Conservation (phyloP, 2,113 vertebrate species). For the Nannobrachium achirus region DNA sequence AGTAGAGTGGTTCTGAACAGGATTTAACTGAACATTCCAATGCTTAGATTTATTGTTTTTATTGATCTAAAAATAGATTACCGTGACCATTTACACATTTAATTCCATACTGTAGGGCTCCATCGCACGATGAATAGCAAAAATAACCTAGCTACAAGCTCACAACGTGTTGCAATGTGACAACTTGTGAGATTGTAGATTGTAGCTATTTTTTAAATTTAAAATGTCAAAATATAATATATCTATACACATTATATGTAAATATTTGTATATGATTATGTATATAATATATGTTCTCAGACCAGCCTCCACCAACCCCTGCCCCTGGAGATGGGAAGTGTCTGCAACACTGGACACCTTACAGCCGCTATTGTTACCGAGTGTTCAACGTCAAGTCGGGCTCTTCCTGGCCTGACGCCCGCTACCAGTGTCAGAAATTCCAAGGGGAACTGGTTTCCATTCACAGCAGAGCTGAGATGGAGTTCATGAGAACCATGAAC, state of each 20-base stretch:
- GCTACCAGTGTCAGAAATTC: conserved; percentile 58
- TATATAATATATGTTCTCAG: conserved; percentile 45
- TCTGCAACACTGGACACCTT: conserved; percentile 27
- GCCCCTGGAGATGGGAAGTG: conserved; percentile 74
- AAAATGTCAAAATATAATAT: too few relatives aligned
- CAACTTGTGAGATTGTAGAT: too few relatives aligned
- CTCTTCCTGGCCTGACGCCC: conserved; percentile 73
- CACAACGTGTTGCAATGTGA: too few relatives aligned
- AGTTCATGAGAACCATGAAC: conserved; percentile 74
- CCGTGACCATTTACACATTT: neutral
- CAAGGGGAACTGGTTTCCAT: conserved; percentile 68
- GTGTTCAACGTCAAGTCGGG: conserved; percentile 60
- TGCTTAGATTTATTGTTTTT: neutral
- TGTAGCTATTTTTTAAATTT: too few relatives aligned
- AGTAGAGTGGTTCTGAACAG: too few relatives aligned
- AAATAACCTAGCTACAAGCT: too few relatives aligned
- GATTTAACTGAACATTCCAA: too few relatives aligned
- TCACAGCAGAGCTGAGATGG: conserved; percentile 77
- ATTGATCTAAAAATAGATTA: neutral
- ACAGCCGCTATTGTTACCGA: conserved; percentile 73
- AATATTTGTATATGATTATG: too few relatives aligned
- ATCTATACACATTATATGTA: too few relatives aligned
- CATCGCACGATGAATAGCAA: too few relatives aligned
- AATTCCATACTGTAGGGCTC: neutral
- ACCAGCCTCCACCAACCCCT: conserved; percentile 68